Evolutionary conservation across 1,140 invertebrate species (phyloP).

Genomic region (Gyrodactylus bullatarudis): DNA sequence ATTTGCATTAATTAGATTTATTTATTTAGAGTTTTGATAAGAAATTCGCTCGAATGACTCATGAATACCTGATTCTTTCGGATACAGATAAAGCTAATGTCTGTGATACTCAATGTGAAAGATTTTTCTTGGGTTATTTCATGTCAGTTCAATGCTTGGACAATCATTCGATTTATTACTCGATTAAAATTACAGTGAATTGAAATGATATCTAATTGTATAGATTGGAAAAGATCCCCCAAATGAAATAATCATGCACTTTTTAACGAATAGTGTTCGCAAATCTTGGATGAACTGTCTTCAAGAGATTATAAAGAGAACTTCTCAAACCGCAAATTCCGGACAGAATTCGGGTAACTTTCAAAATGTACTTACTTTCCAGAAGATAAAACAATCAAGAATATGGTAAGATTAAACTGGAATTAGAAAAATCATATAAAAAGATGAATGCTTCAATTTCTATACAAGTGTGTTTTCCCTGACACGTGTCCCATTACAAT

Average conservation of each 20-base stretch:
- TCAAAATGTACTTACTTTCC: neutral
- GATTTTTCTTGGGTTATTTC: no score
- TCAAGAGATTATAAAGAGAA: neutral
- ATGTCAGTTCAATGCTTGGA: neutral
- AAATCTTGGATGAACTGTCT: neutral
- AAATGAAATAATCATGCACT: neutral
- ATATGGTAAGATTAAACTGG: no score
- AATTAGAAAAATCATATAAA: no score
- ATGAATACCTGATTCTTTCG: neutral
- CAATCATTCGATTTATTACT: neutral
- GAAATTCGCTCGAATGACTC: neutral
- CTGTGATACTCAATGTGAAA: neutral
- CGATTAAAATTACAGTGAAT: neutral
- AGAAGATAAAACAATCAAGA: neutral
- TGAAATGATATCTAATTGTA: neutral
- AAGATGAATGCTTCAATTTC: no score
- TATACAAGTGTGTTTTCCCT: no score
- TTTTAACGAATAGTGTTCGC: neutral
- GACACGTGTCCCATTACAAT: no score
- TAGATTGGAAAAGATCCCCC: neutral
- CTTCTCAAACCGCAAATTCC: neutral
- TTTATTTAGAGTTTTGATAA: neutral
- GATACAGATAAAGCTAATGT: neutral
- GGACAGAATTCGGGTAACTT: neutral
- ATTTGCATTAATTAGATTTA: neutral